Evolutionary conservation across 2,888 invertebrate genomes (phyloP).

Genomic region (Aphrophora alni): DNA sequence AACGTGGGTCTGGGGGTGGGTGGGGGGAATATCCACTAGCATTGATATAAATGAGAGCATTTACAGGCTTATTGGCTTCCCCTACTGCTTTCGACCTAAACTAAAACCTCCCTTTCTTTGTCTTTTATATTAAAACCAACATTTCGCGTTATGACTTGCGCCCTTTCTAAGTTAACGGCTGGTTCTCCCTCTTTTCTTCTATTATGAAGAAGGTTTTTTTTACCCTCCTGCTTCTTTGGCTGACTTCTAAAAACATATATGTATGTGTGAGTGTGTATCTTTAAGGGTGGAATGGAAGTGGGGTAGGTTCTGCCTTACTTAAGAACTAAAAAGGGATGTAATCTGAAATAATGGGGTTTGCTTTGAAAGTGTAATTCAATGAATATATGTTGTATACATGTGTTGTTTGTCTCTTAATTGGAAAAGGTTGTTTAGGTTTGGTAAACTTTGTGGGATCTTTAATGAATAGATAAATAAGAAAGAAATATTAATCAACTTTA

Average conservation of each 20-base stretch:
- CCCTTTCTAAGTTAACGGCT: slow-evolving; percentile 14
- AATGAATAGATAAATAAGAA: too few species aligned
- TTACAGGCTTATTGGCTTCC: slow-evolving; percentile 24
- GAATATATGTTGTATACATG: too few species aligned
- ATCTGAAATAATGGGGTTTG: slow-evolving; percentile 42
- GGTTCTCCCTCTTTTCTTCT: slow-evolving; percentile 11
- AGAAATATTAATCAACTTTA: too few species aligned
- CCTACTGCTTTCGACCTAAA: neutral
- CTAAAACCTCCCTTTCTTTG: slow-evolving; percentile 26
- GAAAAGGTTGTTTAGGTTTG: too few species aligned
- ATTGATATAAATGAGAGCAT: slow-evolving; percentile 39
- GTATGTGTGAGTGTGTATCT: slow-evolving; percentile 12
- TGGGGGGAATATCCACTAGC: slow-evolving; percentile 11
- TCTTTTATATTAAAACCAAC: slow-evolving; percentile 38
- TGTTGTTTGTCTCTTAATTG: too few species aligned
- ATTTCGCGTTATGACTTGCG: slow-evolving; percentile 27
- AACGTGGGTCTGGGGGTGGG: slow-evolving; percentile 20
- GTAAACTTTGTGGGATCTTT: too few species aligned
- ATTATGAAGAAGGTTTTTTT: slow-evolving; percentile 32
- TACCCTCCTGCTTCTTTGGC: slow-evolving; percentile 17
- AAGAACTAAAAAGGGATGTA: slow-evolving; percentile 39
- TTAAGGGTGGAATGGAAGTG: slow-evolving; percentile 14
- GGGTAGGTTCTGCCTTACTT: slow-evolving; percentile 18
- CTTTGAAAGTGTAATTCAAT: slow-evolving; percentile 7
- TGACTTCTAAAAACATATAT: neutral